Evolutionary conservation across 2,113 vertebrate genomes (phyloP).

Genomic region (Ancistrus triradiatus): DNA sequence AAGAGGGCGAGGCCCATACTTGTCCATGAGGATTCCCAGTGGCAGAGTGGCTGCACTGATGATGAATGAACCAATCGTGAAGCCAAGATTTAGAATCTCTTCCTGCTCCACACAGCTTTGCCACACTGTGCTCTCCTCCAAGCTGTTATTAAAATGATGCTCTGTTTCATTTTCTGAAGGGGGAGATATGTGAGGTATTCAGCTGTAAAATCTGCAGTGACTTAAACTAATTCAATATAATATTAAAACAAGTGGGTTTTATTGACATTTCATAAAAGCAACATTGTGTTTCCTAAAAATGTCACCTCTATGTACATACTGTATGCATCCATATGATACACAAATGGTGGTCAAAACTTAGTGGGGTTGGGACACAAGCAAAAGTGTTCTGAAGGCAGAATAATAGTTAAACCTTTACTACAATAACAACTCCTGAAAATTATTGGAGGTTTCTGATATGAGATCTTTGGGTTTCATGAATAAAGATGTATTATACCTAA

Average conservation of each 20-base stretch:
- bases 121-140: slow-evolving; percentile 35
- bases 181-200: background rate
- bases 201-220: background rate
- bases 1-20: slow-evolving; percentile 74
- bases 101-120: slow-evolving; percentile 75
- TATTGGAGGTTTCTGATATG: background rate
- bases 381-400: too few relatives aligned
- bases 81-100: slow-evolving; percentile 79
- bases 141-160: slow-evolving; percentile 44
- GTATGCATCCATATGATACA: too few relatives aligned
- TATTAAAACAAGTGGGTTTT: too few relatives aligned
- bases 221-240: too few relatives aligned
- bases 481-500: slow-evolving; percentile 48
- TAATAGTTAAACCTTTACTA: too few relatives aligned
- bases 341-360: too few relatives aligned
- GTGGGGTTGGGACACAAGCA: too few relatives aligned
- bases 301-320: too few relatives aligned
- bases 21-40: slow-evolving; percentile 67
- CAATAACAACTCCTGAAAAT: too few relatives aligned
- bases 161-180: slow-evolving; percentile 51
- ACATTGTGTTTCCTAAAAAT: too few relatives aligned
- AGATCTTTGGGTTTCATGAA: background rate
- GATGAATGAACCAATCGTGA: slow-evolving; percentile 84
- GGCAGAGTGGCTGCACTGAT: slow-evolving; percentile 82
- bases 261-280: too few relatives aligned